These are phyloP conservation scores for Myathropa florea DNA, from an alignment of 2,888 invertebrate species.

Conservation along the genomic window DNA sequence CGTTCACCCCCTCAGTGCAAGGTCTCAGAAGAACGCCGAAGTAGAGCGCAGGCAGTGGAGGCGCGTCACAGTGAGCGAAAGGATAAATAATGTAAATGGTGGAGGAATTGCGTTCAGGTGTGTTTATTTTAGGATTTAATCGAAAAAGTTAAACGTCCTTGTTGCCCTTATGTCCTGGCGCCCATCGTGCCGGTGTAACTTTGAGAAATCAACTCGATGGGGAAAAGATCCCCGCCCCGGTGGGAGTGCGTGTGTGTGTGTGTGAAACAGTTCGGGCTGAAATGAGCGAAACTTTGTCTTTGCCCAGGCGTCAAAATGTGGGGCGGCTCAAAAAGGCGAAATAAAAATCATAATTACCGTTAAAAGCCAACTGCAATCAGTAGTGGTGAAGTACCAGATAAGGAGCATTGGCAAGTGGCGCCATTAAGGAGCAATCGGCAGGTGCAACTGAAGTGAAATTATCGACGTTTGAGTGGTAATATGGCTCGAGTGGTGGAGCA, in stretches of 20 bases:
- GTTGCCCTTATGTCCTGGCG: conserved; percentile 26
- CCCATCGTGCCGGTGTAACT: not conserved
- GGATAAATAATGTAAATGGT: conserved; percentile 64
- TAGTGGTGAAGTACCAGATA: not conserved
- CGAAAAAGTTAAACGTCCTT: conserved; percentile 67
- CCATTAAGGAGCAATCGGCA: conserved; percentile 40
- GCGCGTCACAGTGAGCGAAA: conserved; percentile 35
- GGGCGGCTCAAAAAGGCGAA: not conserved
- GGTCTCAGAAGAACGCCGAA: not conserved
- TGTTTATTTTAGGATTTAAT: conserved; percentile 70
- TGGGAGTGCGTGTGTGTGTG: not conserved
- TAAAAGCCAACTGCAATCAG: conserved; percentile 46
- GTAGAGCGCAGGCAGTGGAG: not conserved
- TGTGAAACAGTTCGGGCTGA: not conserved
- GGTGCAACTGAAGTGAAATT: conserved; percentile 25
- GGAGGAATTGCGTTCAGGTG: conserved; percentile 67
- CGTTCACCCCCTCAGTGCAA: conserved; percentile 12
- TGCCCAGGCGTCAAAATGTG: not conserved
- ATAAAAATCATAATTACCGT: conserved; percentile 38
- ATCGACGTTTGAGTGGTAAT: conserved; percentile 12
- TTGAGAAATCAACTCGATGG: not conserved
- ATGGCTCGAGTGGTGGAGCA: not conserved
- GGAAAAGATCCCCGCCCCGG: not conserved
- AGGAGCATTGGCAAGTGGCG: conserved; percentile 33
- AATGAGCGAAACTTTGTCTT: conserved; percentile 25